Evolutionary conservation across 2,113 vertebrate genomes (phyloP).

Genomic region (Rhea pennata): DNA sequence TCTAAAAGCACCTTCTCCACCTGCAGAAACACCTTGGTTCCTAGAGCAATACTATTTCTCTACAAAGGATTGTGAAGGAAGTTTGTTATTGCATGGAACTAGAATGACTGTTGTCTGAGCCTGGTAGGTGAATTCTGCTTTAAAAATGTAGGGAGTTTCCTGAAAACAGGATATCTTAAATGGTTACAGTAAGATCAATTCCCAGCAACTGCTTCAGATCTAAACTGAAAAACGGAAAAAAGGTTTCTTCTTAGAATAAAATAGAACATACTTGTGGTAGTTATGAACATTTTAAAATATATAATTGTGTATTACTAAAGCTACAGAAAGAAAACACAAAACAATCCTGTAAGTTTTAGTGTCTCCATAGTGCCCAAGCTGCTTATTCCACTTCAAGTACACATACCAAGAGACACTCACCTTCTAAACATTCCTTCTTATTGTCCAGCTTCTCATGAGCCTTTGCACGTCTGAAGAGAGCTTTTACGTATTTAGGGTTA

Average conservation of each 20-base stretch:
- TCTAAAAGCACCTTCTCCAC: neutral
- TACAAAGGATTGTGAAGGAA: neutral
- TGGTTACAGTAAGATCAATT: neutral
- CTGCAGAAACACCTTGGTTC: neutral
- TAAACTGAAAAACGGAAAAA: neutral
- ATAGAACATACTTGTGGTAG: neutral
- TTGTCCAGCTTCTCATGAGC: conserved; percentile 96
- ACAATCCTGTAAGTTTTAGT: neutral
- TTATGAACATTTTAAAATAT: neutral
- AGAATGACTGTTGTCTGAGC: neutral
- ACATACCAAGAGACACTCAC: conserved; percentile 71
- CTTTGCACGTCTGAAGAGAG: conserved; percentile 96
- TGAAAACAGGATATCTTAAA: neutral
- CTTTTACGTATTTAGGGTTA: conserved; percentile 97
- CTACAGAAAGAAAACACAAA: neutral
- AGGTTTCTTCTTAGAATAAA: neutral
- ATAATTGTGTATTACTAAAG: neutral
- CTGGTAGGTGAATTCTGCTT: neutral
- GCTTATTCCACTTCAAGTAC: neutral
- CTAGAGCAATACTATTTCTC: neutral
- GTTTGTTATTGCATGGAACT: neutral
- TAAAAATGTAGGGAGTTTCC: neutral
- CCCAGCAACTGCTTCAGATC: neutral
- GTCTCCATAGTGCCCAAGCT: neutral
- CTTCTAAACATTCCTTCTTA: conserved; percentile 97